Percentiles rank a stretch among this genome's conserved stretches.
These are phyloP conservation scores for Cyrtodaria siliqua DNA, from an alignment of 2,888 invertebrate species.

Conservation along the genomic window DNA sequence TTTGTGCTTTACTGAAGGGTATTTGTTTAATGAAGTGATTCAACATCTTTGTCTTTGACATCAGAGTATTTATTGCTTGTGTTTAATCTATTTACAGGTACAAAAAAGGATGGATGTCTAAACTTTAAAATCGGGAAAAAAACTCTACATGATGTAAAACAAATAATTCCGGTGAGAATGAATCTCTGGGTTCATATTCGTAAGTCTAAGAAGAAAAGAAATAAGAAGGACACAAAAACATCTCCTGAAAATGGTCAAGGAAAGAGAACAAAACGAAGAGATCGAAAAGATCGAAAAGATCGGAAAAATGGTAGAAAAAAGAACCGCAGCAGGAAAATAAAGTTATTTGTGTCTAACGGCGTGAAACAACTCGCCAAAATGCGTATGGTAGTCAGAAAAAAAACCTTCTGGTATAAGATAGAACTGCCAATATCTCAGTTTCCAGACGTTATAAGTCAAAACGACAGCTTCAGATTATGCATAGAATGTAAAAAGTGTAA, in stretches of 20 bases:
- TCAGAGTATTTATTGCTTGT: too few species aligned
- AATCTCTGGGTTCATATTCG: conserved; percentile 42
- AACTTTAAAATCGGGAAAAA: conserved; percentile 27
- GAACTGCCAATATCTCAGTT: conserved; percentile 57
- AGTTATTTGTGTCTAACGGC: conserved; percentile 47
- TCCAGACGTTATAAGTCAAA: conserved; percentile 28
- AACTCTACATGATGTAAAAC: too few species aligned
- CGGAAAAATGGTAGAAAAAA: too few species aligned
- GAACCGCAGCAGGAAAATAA: conserved; percentile 17
- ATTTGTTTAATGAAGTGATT: too few species aligned
- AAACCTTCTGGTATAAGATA: conserved; percentile 43
- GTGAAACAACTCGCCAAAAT: conserved; percentile 35
- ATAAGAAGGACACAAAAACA: conserved; percentile 11
- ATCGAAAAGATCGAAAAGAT: conserved; percentile 12
- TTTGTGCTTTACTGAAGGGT: too few species aligned
- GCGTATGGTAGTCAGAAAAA: conserved; percentile 41
- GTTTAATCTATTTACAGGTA: conserved; percentile 38
- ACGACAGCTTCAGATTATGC: conserved; percentile 45
- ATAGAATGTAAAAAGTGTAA: conserved; percentile 53
- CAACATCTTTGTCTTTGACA: too few species aligned
- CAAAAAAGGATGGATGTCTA: conserved; percentile 33
- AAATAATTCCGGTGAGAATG: conserved; percentile 28
- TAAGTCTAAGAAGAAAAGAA: conserved; percentile 16
- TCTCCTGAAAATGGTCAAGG: too few species aligned
- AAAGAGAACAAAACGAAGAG: conserved; percentile 10